These are phyloP conservation scores for Esox masquinongy DNA, from an alignment of 2,797 vertebrate genomes.

Conservation along the genomic window DNA sequence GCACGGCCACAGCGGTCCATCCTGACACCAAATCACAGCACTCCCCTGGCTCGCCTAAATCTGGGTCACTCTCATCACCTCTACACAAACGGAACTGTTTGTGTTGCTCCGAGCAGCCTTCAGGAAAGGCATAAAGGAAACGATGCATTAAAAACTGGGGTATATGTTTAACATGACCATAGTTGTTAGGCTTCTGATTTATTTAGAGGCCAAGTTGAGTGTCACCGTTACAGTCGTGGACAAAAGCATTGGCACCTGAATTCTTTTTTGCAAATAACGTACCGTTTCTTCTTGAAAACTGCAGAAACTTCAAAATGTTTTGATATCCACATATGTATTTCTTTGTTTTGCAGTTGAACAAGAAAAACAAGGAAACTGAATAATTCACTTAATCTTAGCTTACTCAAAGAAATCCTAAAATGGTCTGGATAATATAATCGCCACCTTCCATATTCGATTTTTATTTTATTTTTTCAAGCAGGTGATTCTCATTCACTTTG, in stretches of 20 bases:
- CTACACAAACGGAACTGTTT: slow-evolving; percentile 66
- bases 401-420: too few relatives aligned
- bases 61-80: slow-evolving; percentile 67
- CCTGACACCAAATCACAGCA: slow-evolving; percentile 62
- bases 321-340: too few relatives aligned
- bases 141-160: slow-evolving; percentile 43
- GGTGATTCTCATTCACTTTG: too few relatives aligned
- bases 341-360: too few relatives aligned
- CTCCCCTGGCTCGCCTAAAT: slow-evolving; percentile 70
- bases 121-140: slow-evolving; percentile 42
- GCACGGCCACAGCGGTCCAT: slow-evolving; percentile 52
- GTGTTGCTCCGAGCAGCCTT: slow-evolving; percentile 57
- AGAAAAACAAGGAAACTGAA: too few relatives aligned
- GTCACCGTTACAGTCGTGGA: not conserved
- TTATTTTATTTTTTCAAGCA: too few relatives aligned
- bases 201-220: not conserved
- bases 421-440: too few relatives aligned
- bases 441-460: too few relatives aligned
- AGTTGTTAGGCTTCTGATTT: slow-evolving; percentile 7
- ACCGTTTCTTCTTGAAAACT: too few relatives aligned
- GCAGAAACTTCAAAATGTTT: not conserved
- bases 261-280: too few relatives aligned
- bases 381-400: too few relatives aligned
- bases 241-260: not conserved
- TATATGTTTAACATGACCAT: slow-evolving; percentile 50